Evolutionary conservation across 2,113 vertebrate genomes (phyloP), one percentile per base, ranked within the genome.

Genomic region (Clupea harengus): DNA sequence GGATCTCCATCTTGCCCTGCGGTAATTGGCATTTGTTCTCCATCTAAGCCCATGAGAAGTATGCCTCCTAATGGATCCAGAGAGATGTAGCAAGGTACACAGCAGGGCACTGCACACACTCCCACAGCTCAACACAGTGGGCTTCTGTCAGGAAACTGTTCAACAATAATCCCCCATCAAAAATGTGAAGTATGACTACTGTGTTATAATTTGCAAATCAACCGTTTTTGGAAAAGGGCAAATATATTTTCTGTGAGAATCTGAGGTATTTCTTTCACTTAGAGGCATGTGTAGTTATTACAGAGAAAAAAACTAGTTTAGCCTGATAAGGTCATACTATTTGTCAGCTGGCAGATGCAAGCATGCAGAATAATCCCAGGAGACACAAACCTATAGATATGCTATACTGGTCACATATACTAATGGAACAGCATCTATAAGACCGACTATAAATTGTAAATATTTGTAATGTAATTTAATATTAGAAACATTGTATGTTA

Each of bases 31-130:
- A 54, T 28, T 87, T 84, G 86, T 88, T 86, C 45, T 82, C 64
- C 22, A 85, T 90, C 85, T 88, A 87, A 91, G 90, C 89, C 91
- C 85, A 90, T 91, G 90, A 91, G 89, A 87, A 87, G 85, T 91
- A 86, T 88, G 88, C 89, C 91, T 92, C 91, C 89, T 90, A 91
- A 86, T 90, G 91, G 88, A 88, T 82, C 46, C 67, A 22, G 54
- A 60, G 54, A 45, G 87, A 92, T 90, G 75, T 45, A 32, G 83
- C 80, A 82, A 52, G 83, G 32, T 88, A 28, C 72, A 54, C 83
- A 87, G 6, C 17, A 60, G 32, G 8, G 10, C 11, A 46, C 17
- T 50, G 5, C 80, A n/a, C 10, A 28, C 22, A 81, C 22, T 22
- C 45, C 75, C 9, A 11, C 60, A 67, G 64, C 64, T 8, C n/a